Base-by-base conservation (phyloP, 1,140 invertebrate genomes). In the Caenorhabditis tropicalis region DNA sequence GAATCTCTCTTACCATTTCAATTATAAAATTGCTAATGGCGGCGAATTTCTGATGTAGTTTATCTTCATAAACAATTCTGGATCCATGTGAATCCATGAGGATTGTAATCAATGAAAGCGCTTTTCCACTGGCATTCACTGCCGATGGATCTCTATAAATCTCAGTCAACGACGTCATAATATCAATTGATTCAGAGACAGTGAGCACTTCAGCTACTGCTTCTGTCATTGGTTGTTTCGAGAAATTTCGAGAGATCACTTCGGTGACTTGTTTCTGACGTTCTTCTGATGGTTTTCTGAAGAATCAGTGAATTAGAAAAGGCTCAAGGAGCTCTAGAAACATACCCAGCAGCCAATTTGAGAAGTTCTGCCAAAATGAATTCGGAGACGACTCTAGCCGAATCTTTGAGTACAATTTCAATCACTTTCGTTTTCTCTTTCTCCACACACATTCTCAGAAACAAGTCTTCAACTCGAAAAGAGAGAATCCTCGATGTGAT, bases 31-130 rank as follows among this genome's bases (percentile, higher is more conserved):
- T 74, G 36, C 65, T 74, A n/a, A 74, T 31, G 9, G 65, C 36
- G 36, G 65, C 65, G 21, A 74, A 74, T 21, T 74, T 74, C 10
- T 74, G 65, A 74, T 74, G 65, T n/a, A 74, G n/a, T 24, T n/a
- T 24, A 24, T 74, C 65, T 15, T 74, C 65, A 24, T 74, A 74
- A 4, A 43, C 65, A 15, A 74, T 74, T 7, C 65, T 5, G 3
- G 65, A 74, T 9, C 65, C 65, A 10, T 74, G 65, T 3, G 65
- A 33, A 74, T 74, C 65, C 65, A 74, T 74, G 3, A 74, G 65
- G 10, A 74, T n/a, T 6, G 65, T 74, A 24, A 74, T 74, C 36
- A 74, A 24, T 24, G 65, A 9, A 5, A 74, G n/a, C 16, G 65
- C 65, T 15, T 74, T 74, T 21, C 36, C 33, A 43, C 65, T 46